Conservation (phyloP, 2,113 vertebrate genomes). For the Trematomus loennbergii region DNA sequence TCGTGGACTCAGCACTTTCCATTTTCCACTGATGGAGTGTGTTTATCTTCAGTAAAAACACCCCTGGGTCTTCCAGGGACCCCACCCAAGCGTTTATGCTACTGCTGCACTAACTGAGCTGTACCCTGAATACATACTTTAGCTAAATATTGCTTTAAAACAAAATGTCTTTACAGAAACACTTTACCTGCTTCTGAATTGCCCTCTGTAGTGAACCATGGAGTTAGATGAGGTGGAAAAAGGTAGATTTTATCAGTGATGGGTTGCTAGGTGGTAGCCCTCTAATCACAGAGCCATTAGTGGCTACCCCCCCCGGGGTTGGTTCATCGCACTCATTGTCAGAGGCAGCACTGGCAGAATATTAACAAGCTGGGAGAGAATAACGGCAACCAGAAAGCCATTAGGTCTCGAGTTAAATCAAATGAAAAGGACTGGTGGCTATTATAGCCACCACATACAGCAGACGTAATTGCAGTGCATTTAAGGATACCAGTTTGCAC, state of each 20-base stretch:
- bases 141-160: neutral
- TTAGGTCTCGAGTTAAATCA: constrained; percentile 39
- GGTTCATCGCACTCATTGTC: constrained; percentile 20
- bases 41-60: constrained; percentile 58
- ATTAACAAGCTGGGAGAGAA: constrained; percentile 51
- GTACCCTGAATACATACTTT: neutral
- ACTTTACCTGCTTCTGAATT: neutral
- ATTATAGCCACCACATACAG: neutral
- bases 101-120: constrained; percentile 10
- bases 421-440: constrained; percentile 1
- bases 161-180: neutral
- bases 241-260: constrained; percentile 30
- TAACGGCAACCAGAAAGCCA: constrained; percentile 25
- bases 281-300: constrained; percentile 64
- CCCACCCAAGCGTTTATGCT: neutral
- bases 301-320: constrained; percentile 25
- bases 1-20: constrained; percentile 66
- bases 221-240: constrained; percentile 33
- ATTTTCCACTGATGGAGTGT: constrained; percentile 46
- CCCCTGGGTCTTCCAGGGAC: constrained; percentile 34
- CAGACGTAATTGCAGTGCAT: neutral
- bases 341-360: constrained; percentile 47
- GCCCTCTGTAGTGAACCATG: neutral
- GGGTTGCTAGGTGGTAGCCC: constrained; percentile 46
- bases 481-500: neutral